These are phyloP conservation scores for Pteromalus puparum DNA, from an alignment of 1,140 invertebrate species.

Conservation along the genomic window DNA sequence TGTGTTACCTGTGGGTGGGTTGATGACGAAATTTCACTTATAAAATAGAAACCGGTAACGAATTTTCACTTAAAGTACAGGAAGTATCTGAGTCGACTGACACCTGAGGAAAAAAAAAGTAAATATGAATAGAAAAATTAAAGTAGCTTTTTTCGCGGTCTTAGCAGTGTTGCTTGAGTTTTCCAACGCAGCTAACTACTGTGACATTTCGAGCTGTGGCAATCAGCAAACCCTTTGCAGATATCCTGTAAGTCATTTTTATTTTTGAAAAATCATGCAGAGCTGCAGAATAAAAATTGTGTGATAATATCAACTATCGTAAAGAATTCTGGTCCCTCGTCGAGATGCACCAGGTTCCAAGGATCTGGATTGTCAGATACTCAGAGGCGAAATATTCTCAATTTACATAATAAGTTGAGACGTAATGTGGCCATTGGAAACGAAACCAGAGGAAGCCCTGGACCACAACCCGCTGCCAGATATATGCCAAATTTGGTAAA, in stretches of 20 bases:
- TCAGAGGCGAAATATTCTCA: slow-evolving; percentile 57
- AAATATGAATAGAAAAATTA: background rate
- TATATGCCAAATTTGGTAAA: slow-evolving; percentile 74
- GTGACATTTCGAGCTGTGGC: background rate
- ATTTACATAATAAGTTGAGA: slow-evolving; percentile 73
- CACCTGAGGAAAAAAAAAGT: background rate
- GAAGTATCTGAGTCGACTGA: too few species aligned
- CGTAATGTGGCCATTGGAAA: slow-evolving; percentile 72
- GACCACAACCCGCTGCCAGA: slow-evolving; percentile 75
- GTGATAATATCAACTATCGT: too few species aligned
- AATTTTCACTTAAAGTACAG: background rate
- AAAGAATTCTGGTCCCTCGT: background rate
- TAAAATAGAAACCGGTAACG: background rate
- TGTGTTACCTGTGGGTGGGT: too few species aligned
- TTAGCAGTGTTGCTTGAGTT: background rate
- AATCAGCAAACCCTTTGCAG: background rate
- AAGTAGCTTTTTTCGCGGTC: background rate
- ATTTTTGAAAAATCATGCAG: too few species aligned
- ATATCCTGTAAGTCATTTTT: background rate
- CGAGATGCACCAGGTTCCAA: background rate
- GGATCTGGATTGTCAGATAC: slow-evolving; percentile 41
- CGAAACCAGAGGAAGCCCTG: slow-evolving; percentile 72
- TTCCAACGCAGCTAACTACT: background rate
- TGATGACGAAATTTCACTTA: background rate
- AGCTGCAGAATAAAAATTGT: too few species aligned